These are phyloP conservation scores for Nothobranchius kuhntae DNA, from an alignment of 2,113 vertebrate genomes.

Conservation along the genomic window DNA sequence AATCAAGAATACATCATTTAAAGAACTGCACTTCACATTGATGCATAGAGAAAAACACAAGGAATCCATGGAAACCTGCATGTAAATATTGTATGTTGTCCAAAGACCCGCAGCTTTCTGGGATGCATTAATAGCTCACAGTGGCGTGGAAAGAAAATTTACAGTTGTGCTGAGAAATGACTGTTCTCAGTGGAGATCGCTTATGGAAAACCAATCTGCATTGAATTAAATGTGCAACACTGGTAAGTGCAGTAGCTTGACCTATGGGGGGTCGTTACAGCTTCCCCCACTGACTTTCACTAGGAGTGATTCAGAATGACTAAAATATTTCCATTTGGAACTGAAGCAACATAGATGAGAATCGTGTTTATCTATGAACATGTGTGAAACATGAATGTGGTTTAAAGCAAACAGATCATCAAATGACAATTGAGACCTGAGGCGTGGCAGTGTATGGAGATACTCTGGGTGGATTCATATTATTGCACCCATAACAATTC, in stretches of 20 bases:
- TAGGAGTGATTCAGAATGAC: conserved; percentile 5
- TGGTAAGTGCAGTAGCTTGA: not conserved
- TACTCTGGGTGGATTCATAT: conserved; percentile 21
- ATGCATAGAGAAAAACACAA: conserved; percentile 42
- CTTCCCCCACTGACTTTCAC: not conserved
- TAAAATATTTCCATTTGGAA: too few relatives aligned
- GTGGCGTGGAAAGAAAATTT: conserved; percentile 30
- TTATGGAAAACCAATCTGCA: conserved; percentile 17
- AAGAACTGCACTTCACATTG: conserved; percentile 40
- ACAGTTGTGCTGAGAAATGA: conserved; percentile 26
- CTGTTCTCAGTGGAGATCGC: conserved; percentile 12
- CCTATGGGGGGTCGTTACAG: conserved; percentile 18
- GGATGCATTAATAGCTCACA: conserved; percentile 21
- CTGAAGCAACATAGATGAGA: too few relatives aligned
- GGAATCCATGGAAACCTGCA: conserved; percentile 31
- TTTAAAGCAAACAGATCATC: conserved; percentile 5
- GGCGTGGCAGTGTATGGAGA: not conserved
- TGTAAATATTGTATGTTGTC: conserved; percentile 43
- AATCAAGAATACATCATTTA: too few relatives aligned
- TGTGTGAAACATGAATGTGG: too few relatives aligned
- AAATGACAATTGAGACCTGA: conserved; percentile 20
- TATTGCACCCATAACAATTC: conserved; percentile 21
- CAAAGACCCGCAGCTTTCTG: conserved; percentile 19
- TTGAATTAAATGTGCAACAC: conserved; percentile 18
- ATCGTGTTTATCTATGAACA: too few relatives aligned